phyloP scores from a whole-genome alignment of 2,888 invertebrate species.

The Eristalis arbustorum region DNA sequence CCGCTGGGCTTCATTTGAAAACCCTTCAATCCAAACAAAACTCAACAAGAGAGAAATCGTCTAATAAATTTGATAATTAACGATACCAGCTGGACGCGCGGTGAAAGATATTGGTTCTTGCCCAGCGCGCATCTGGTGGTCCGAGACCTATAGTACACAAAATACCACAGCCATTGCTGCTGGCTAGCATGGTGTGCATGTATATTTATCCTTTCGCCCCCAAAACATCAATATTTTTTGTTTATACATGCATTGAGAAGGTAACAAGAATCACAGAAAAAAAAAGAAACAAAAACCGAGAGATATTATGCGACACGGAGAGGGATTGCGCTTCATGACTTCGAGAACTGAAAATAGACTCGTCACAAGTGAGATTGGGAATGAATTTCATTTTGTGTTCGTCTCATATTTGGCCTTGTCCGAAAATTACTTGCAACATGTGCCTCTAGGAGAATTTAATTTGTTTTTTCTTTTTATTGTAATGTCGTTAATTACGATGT shows the following conservation, averaged over 20 bases:
- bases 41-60: background rate
- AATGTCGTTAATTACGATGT: background rate
- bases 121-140: constrained; percentile 25
- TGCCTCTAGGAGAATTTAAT: background rate
- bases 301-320: background rate
- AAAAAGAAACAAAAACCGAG: background rate
- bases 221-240: background rate
- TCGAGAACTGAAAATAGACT: background rate
- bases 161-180: background rate
- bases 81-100: constrained; percentile 4
- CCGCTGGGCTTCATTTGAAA: background rate
- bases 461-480: background rate
- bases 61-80: constrained; percentile 19
- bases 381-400: background rate
- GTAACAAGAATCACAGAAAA: background rate
- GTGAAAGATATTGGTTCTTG: background rate
- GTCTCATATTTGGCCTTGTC: background rate
- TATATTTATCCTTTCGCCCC: constrained; percentile 24
- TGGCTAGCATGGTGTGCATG: background rate
- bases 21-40: constrained; percentile 13
- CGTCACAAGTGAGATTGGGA: background rate
- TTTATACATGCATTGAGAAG: background rate
- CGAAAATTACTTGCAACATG: background rate
- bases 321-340: background rate
- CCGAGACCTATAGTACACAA: background rate